Conservation (phyloP, 2,888 invertebrate species). For the Scaeva pyrastri region DNA sequence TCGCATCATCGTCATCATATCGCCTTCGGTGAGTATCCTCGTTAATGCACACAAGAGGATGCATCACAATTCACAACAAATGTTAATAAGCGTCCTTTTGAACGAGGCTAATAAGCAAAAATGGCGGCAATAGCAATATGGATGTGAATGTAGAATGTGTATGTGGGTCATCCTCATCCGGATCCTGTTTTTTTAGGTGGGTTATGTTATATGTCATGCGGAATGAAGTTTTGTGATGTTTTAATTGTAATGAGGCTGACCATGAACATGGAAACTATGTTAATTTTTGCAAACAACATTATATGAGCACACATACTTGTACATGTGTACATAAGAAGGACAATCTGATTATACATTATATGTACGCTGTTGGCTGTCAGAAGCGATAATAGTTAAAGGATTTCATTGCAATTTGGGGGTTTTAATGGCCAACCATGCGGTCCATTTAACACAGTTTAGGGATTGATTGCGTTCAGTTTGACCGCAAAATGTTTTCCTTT, state of each 20-base stretch:
- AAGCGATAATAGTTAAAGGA: constrained; percentile 4
- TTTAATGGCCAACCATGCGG: constrained; percentile 33
- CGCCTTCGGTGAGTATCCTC: not conserved
- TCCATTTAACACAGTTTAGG: constrained; percentile 34
- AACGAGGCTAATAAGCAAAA: not conserved
- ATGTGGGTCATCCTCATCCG: not conserved
- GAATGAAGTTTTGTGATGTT: constrained; percentile 42
- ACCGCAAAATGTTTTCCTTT: not conserved
- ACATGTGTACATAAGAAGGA: no score
- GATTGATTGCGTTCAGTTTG: constrained; percentile 41
- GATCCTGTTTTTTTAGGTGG: constrained; percentile 29
- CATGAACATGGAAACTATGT: constrained; percentile 11
- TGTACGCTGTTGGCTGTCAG: constrained; percentile 7
- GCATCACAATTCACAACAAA: not conserved
- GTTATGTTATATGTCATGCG: constrained; percentile 18
- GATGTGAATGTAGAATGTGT: no score
- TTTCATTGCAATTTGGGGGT: constrained; percentile 34
- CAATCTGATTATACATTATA: not conserved
- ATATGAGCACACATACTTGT: not conserved
- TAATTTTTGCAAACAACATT: not conserved
- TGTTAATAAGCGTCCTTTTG: constrained; percentile 10
- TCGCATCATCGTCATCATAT: not conserved
- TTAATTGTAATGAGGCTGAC: constrained; percentile 53
- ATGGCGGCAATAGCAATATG: not conserved
- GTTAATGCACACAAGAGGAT: constrained; percentile 9